phyloP scores from a whole-genome alignment of 2,797 vertebrate genomes.

The Varecia variegata region DNA sequence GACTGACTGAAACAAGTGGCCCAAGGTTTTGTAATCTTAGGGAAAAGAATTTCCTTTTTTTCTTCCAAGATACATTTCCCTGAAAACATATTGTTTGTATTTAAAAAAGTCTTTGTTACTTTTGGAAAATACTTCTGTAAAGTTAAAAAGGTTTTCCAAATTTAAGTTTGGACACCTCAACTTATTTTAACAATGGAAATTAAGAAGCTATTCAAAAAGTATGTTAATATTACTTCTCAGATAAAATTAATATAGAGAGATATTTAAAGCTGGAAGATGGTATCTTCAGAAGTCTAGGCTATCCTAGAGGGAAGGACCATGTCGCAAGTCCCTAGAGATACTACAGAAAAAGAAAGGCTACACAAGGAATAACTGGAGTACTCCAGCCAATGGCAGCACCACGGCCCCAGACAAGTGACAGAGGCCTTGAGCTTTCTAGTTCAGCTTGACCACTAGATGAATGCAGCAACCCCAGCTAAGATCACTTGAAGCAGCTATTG shows the following conservation, averaged over 20 bases:
- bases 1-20: slow-evolving; percentile 66
- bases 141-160: slow-evolving; percentile 82
- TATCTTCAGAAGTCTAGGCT: slow-evolving; percentile 47
- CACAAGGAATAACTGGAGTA: neutral
- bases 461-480: neutral
- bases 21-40: slow-evolving; percentile 79
- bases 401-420: neutral
- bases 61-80: slow-evolving; percentile 80
- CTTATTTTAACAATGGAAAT: slow-evolving; percentile 79
- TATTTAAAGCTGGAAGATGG: slow-evolving; percentile 52
- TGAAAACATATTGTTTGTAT: slow-evolving; percentile 84
- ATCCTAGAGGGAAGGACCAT: neutral
- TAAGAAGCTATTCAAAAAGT: slow-evolving; percentile 76
- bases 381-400: too few relatives aligned
- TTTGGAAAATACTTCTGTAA: slow-evolving; percentile 81
- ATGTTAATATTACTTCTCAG: slow-evolving; percentile 76
- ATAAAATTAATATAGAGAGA: slow-evolving; percentile 72
- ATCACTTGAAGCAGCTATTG: neutral
- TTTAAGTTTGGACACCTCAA: slow-evolving; percentile 77
- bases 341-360: neutral
- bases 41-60: neutral
- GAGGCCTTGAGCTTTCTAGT: neutral
- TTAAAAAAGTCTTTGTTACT: slow-evolving; percentile 83
- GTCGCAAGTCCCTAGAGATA: neutral
- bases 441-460: neutral